Base-by-base conservation (phyloP, 2,113 vertebrate species). In the Sinosuthora webbiana region DNA sequence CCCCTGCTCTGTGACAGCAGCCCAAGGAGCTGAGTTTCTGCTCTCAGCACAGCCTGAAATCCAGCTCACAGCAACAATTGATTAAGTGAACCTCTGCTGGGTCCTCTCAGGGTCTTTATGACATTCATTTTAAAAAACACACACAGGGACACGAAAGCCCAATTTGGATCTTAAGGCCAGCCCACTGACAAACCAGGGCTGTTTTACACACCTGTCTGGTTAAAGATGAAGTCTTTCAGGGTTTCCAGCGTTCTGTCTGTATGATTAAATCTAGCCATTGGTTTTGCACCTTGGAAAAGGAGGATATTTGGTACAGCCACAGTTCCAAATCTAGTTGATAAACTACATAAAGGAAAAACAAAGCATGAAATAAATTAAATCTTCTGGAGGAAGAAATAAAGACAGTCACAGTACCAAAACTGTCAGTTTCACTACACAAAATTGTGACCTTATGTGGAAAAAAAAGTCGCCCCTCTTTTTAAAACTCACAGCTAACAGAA, bases 261-360 rank as follows among this genome's bases (percentile, higher is more conserved):
- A 70, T 99, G 99, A 95, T 99, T 99, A 97, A 99, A 99, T 56
- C 99, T 98, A 80, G 99, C 99, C 99, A 99, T 99, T 9, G 99
- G 99, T 91, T 99, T 99, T 71, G 98, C 99, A 62, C 99, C 99
- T 98, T 99, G 99, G 96, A 99, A 99, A 91, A 99, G 97, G 42
- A 99, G 98, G 62, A 99, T 99, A 90, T 99, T 99, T 19, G 99
- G 99, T 57, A 99, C 99, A 24, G 99, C 99, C 56, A 99, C 99
- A 0, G 99, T 99, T 82, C 99, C 99, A 97, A 99, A 99, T 83
- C 99, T 98, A 1, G 99, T 99, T 33, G 99, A 99, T 53, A 99
- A 98, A 89, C 99, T 99, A 97, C 89, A 90, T n/a, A 85, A 96
- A 75, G 30, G 24, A 67, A 82, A 88, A 11, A 92, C 24, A 95